Conservation (phyloP, 2,888 invertebrate genomes). For the Drosophila mayaguana region DNA sequence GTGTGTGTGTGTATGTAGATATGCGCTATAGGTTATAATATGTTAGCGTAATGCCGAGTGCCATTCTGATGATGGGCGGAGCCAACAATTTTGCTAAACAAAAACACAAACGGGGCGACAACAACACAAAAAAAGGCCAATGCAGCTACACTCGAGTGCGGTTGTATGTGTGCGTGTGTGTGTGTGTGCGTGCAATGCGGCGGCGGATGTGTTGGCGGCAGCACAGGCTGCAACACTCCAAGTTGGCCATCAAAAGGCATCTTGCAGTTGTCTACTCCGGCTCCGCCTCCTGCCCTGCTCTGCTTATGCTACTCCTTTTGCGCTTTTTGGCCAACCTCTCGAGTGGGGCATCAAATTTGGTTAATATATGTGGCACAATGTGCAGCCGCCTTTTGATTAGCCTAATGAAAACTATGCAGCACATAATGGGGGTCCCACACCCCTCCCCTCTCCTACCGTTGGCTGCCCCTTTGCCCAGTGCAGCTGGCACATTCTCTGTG, state of each 20-base stretch:
- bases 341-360: slow-evolving; percentile 66
- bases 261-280: slow-evolving; percentile 42
- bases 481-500: slow-evolving; percentile 37
- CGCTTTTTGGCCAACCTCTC: slow-evolving; percentile 22
- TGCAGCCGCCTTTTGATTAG: slow-evolving; percentile 72
- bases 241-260: slow-evolving; percentile 69
- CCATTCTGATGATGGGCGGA: slow-evolving; percentile 81
- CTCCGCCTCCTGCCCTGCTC: not conserved
- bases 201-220: slow-evolving; percentile 71
- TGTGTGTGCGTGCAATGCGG: slow-evolving; percentile 48
- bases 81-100: slow-evolving; percentile 80
- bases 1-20: slow-evolving; percentile 45
- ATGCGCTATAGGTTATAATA: slow-evolving; percentile 73
- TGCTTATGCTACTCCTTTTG: not conserved
- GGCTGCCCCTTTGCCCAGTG: not conserved
- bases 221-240: slow-evolving; percentile 59
- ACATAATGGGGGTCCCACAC: slow-evolving; percentile 27
- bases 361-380: slow-evolving; percentile 66
- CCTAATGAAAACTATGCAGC: slow-evolving; percentile 78
- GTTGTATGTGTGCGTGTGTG: slow-evolving; percentile 11
- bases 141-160: slow-evolving; percentile 49
- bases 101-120: slow-evolving; percentile 63
- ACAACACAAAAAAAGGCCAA: slow-evolving; percentile 61
- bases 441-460: not conserved
- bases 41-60: slow-evolving; percentile 80